Evolutionary conservation across 2,888 invertebrate genomes (phyloP), one percentile per base, ranked within the genome.

Genomic region (Syrista parreyssii): DNA sequence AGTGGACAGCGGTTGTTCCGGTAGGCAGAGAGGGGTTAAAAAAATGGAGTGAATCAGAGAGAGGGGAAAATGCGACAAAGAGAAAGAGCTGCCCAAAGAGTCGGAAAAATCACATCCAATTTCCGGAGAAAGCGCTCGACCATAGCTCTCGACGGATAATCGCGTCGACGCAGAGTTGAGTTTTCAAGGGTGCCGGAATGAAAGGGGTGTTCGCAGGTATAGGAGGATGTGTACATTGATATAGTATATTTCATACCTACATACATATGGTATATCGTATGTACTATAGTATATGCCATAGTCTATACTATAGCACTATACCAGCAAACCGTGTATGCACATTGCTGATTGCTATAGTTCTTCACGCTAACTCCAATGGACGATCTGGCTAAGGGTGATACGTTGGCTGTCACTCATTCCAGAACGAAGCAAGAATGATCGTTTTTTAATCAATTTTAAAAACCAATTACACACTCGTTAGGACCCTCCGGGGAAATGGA

Each of bases 361-460:
- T 40, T 40, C 40, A 15, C 40, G 12, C 40, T 40, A 40, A 40
- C 15, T 40, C 15, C 15, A 4, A 40, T 40, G 4, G 15, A 40
- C 12, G 40, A 15, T 40, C 40, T 40, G 40, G 15, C 40, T 40
- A 15, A 4, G 40, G 40, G 40, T 4, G 40, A 40, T 6, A 40
- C 40, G 40, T 40, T 40, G 15, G 40, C 40, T 40, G 40, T 40
- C 40, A 40, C 40, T 82, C 81, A 68, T 73, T 68, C 11, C 68
- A 76, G 79, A 72, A 68, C 31, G 76, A 72, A 79, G 77, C 78
- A 83, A 82, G 84, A 84, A 80, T 83, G 84, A 87, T 87, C 84
- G 84, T 80, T 82, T 86, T 85, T 87, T 86, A 88, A 88, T 87
- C 83, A 88, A 87, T 88, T 86, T 86, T 84, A 81, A 88, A 87